A percentile compares a stretch with the other conserved stretches of the same genome.
Conservation (phyloP, 2,113 vertebrate species). For the Nyctereutes procyonoides region DNA sequence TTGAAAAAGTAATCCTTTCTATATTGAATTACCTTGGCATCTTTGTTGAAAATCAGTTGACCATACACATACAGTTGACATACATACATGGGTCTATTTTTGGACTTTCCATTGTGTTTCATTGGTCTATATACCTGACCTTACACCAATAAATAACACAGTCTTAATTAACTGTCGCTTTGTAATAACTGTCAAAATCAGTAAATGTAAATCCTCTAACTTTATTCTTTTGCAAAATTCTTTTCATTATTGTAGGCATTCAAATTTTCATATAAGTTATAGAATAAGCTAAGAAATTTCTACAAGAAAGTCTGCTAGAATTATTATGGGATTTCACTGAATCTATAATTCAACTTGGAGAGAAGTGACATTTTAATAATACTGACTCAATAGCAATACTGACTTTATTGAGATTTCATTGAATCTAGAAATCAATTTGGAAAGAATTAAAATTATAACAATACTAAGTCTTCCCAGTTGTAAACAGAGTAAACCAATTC, state of each 20-base stretch:
- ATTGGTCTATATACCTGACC: neutral
- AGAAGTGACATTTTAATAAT: slow-evolving; percentile 35
- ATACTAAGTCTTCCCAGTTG: neutral
- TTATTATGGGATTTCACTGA: neutral
- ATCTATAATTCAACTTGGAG: neutral
- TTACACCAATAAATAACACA: neutral
- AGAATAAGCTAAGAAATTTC: neutral
- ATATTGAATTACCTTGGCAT: slow-evolving; percentile 8
- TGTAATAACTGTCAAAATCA: slow-evolving; percentile 11
- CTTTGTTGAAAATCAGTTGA: slow-evolving; percentile 49
- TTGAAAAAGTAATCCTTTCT: slow-evolving; percentile 30
- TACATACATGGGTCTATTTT: neutral
- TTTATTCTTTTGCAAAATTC: neutral
- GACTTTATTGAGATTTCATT: neutral
- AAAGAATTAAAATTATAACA: neutral
- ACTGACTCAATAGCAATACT: neutral
- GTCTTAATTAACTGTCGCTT: neutral
- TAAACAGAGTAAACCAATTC: neutral
- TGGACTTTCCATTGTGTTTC: neutral
- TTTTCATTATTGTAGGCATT: neutral
- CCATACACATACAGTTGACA: neutral
- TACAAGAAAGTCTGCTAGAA: neutral
- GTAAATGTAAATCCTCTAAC: slow-evolving; percentile 12
- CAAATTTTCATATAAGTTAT: slow-evolving; percentile 23
- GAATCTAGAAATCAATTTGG: neutral